Evolutionary conservation across 2,113 vertebrate species (phyloP), one percentile per base, ranked within the genome.

Genomic region (Chionomys nivalis): DNA sequence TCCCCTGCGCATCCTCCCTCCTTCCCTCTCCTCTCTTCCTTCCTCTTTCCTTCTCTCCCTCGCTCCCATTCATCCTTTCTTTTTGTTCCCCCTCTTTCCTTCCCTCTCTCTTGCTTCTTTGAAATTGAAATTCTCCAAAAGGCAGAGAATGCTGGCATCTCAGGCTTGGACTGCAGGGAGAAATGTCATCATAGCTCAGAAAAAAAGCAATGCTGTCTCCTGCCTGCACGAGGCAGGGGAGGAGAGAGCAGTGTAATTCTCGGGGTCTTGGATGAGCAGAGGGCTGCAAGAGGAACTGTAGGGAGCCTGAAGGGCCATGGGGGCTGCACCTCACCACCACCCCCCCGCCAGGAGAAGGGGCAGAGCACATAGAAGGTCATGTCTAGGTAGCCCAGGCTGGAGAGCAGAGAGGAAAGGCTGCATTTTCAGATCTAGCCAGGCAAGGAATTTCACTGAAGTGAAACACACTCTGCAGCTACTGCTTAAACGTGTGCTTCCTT

Each of bases 401-500:
- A 90, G 36, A 44, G 55, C 44, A 78, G 19, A 78, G 49, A 1
- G 28, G 7, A 31, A 39, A 65, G 66, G 66, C 19, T 77, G 26
- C 1, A 4, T 63, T 68, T 96, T 75, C 68, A 26, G 58, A 92
- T 79, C 31, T 55, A 47, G 49, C 47, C 33, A 12, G 23, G 65
- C 9, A 65, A 73, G 63, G 9, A 6, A 77, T 82, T 94, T 79
- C 87, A 63, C 55, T n/a, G n/a, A 94, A 97, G 52, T 73, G 65
- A 97, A 90, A 96, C n/a, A 91, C 96, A 94, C 70, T 73, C 36
- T 11, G 70, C 19, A 0, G n/a, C 70, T 93, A 63, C 42, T 83
- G 87, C 77, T 94, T 87, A 65, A 28, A 89, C 49, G 76, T 92
- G 78, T 86, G 85, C 90, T 96, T 93, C 77, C 77, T 96, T 93